Conservation (phyloP, 2,888 invertebrate species). For the Lasioglossum villosulum region DNA sequence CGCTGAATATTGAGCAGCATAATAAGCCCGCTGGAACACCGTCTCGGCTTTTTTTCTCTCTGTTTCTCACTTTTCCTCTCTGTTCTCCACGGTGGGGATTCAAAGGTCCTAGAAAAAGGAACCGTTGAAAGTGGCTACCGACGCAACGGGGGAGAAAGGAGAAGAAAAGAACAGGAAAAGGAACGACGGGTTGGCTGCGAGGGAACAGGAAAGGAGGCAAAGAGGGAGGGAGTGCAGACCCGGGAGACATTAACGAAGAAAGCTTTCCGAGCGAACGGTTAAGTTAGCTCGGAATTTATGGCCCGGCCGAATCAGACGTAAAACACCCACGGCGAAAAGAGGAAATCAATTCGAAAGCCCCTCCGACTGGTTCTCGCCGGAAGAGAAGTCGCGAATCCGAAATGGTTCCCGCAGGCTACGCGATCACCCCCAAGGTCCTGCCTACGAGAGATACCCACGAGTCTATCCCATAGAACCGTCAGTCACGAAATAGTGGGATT, state of each 20-base stretch:
- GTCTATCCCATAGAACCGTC: slow-evolving; percentile 8
- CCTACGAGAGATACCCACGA: slow-evolving; percentile 14
- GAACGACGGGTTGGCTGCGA: background rate
- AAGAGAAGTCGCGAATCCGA: slow-evolving; percentile 66
- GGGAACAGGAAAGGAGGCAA: background rate
- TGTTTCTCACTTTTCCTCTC: background rate
- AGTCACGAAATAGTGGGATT: slow-evolving; percentile 4
- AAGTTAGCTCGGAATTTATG: slow-evolving; percentile 71
- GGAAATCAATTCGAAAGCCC: slow-evolving; percentile 68
- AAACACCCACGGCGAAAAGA: slow-evolving; percentile 70
- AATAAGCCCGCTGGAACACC: slow-evolving; percentile 43
- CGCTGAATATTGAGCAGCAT: slow-evolving; percentile 61
- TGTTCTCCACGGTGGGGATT: slow-evolving; percentile 20
- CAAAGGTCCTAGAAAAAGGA: slow-evolving; percentile 50
- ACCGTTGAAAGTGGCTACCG: slow-evolving; percentile 25
- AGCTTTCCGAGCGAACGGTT: slow-evolving; percentile 72
- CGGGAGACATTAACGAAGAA: slow-evolving; percentile 72
- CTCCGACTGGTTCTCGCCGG: slow-evolving; percentile 50
- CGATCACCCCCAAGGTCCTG: background rate
- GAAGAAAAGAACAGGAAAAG: slow-evolving; percentile 22
- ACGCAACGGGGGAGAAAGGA: background rate
- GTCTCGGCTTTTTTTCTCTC: background rate
- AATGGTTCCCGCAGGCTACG: slow-evolving; percentile 47
- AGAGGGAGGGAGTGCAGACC: slow-evolving; percentile 8
- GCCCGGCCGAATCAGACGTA: slow-evolving; percentile 70